Evolutionary conservation across 2,113 vertebrate species (phyloP).

Genomic region (Nibea coibor): DNA sequence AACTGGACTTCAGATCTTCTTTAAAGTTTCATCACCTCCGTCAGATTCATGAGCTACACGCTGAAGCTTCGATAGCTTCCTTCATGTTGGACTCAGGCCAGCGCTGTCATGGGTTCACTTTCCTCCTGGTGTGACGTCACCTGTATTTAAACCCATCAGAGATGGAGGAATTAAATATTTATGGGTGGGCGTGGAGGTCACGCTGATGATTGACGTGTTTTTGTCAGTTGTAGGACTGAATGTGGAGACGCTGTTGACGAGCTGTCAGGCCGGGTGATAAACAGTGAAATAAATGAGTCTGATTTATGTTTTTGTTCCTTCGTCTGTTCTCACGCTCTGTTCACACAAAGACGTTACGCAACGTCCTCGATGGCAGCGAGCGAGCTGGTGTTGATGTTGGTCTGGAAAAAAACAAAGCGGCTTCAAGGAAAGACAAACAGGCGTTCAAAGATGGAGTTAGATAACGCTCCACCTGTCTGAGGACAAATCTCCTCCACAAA

Average conservation of each 20-base stretch:
- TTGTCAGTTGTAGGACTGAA: background rate
- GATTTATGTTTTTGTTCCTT: background rate
- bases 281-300: background rate
- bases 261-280: background rate
- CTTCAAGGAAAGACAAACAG: conserved; percentile 34
- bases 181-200: too few relatives aligned
- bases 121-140: too few relatives aligned
- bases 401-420: conserved; percentile 16
- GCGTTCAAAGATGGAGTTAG: conserved; percentile 28
- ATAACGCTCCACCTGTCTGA: conserved; percentile 52
- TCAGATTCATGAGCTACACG: too few relatives aligned
- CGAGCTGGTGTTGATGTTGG: conserved; percentile 16
- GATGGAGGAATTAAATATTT: background rate
- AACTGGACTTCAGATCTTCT: too few relatives aligned
- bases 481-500: conserved; percentile 18
- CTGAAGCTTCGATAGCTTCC: too few relatives aligned
- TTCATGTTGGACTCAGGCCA: too few relatives aligned
- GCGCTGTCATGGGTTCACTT: too few relatives aligned
- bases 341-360: conserved; percentile 17
- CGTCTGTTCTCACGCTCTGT: conserved; percentile 34
- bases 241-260: background rate
- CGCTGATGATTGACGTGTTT: background rate
- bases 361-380: background rate
- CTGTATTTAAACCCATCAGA: too few relatives aligned
- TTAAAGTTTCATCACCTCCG: too few relatives aligned